Percentiles rank a stretch among this genome's conserved stretches.
These are phyloP conservation scores for Palythoa grandiflora DNA, from an alignment of 92 coral and sea anemone species.

Conservation along the genomic window DNA sequence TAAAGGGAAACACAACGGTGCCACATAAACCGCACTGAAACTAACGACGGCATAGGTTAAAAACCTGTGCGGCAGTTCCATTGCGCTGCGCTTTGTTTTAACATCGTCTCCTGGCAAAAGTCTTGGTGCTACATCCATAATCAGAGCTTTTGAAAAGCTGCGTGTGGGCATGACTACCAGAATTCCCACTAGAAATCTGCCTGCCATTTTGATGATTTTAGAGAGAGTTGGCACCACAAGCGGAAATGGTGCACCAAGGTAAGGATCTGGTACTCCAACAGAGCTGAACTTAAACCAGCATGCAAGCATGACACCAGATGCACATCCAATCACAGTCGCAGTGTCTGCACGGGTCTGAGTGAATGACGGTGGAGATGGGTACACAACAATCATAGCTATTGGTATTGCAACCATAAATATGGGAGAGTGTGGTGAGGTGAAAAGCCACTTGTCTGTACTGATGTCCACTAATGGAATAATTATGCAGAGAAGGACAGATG, in stretches of 20 bases:
- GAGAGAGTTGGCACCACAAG: conserved; percentile 69
- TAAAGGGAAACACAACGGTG: conserved; percentile 74
- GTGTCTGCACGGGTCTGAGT: conserved; percentile 91
- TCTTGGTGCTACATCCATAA: conserved; percentile 76
- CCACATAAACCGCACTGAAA: conserved; percentile 75
- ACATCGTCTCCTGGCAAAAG: conserved; percentile 82
- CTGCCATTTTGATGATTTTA: conserved; percentile 69
- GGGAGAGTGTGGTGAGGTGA: conserved; percentile 88
- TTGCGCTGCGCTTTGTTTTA: conserved; percentile 67
- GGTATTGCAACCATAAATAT: conserved; percentile 79
- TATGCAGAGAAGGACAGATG: conserved; percentile 68
- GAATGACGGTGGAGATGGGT: conserved; percentile 88
- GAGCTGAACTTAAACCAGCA: conserved; percentile 74
- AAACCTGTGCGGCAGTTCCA: conserved; percentile 88
- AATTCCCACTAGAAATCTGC: conserved; percentile 82
- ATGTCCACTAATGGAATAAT: conserved; percentile 77
- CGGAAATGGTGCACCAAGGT: conserved; percentile 74
- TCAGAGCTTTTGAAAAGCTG: conserved; percentile 73
- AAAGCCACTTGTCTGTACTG: conserved; percentile 75
- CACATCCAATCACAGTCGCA: conserved; percentile 80
- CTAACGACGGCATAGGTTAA: conserved; percentile 84
- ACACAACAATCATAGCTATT: conserved; percentile 75
- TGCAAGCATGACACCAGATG: conserved; percentile 83
- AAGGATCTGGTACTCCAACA: conserved; percentile 74
- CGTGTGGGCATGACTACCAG: conserved; percentile 82